Evolutionary conservation across 2,888 invertebrate species (phyloP).

Genomic region (Chrysomela aeneicollis): DNA sequence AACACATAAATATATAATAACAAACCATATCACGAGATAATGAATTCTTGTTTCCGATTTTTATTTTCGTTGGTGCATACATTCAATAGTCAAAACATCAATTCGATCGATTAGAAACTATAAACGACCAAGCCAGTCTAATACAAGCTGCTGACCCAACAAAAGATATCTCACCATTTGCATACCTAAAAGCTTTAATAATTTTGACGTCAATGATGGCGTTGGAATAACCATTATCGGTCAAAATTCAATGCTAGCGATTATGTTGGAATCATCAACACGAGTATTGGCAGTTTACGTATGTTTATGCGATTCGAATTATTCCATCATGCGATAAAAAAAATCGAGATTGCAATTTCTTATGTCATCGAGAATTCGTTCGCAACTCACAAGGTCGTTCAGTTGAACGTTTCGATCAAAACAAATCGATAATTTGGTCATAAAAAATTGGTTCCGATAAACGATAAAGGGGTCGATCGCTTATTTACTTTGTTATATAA

Average conservation of each 20-base stretch:
- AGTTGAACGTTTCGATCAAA: background rate
- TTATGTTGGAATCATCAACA: background rate
- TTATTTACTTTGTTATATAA: no score
- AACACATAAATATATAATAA: no score
- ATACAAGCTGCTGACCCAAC: background rate
- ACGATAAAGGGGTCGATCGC: no score
- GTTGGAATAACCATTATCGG: slow-evolving; percentile 17
- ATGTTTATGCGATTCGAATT: background rate
- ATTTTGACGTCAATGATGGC: slow-evolving; percentile 13
- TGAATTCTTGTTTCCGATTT: background rate
- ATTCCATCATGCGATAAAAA: slow-evolving; percentile 2
- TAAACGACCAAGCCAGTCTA: no score
- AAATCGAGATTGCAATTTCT: background rate
- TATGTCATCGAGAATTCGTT: background rate
- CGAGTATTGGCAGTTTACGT: background rate
- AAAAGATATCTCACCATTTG: slow-evolving; percentile 2
- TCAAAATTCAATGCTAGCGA: background rate
- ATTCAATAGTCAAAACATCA: background rate
- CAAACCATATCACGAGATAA: no score
- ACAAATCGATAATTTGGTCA: background rate
- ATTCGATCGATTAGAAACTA: background rate
- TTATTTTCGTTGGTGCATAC: background rate
- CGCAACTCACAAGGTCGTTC: background rate
- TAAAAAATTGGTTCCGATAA: no score
- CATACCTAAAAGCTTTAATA: slow-evolving; percentile 7